phyloP scores from a whole-genome alignment of 2,113 vertebrate genomes.

The Leucosticte australis region DNA sequence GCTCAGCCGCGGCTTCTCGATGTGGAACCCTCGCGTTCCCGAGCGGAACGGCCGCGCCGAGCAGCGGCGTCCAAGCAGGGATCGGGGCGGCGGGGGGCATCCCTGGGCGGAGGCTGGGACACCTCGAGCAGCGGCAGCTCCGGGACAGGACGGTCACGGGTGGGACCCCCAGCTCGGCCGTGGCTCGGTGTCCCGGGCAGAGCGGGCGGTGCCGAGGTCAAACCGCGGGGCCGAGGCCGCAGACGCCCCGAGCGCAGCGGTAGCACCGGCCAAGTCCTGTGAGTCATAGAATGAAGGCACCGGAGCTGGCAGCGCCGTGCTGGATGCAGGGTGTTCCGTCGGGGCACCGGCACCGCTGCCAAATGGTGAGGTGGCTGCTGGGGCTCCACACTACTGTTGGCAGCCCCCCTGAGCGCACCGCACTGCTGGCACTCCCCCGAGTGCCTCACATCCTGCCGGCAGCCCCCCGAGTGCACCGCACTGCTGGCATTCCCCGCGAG shows the following conservation, averaged over 20 bases:
- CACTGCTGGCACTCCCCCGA: neutral
- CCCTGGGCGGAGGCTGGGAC: rapidly evolving
- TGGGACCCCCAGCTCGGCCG: rapidly evolving
- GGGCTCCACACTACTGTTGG: neutral
- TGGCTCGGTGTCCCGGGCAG: neutral
- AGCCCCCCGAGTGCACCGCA: neutral
- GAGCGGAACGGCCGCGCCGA: neutral
- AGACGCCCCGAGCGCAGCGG: neutral
- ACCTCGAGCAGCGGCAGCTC: neutral
- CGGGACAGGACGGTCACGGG: neutral
- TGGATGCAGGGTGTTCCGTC: neutral
- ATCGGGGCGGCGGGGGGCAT: too few relatives aligned
- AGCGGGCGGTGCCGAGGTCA: neutral
- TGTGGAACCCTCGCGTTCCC: neutral
- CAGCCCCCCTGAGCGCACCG: neutral
- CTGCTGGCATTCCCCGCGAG: too few relatives aligned
- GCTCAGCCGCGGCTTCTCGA: neutral
- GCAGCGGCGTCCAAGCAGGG: neutral
- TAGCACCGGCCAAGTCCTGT: slow-evolving; percentile 5
- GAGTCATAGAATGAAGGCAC: slow-evolving; percentile 21
- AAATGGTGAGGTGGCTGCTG: neutral
- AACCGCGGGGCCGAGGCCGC: neutral
- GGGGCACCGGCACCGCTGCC: neutral
- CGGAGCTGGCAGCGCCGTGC: neutral
- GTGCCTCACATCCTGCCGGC: rapidly evolving